Conservation (phyloP, 2,888 invertebrate genomes). For the Dromius quadrimaculatus region DNA sequence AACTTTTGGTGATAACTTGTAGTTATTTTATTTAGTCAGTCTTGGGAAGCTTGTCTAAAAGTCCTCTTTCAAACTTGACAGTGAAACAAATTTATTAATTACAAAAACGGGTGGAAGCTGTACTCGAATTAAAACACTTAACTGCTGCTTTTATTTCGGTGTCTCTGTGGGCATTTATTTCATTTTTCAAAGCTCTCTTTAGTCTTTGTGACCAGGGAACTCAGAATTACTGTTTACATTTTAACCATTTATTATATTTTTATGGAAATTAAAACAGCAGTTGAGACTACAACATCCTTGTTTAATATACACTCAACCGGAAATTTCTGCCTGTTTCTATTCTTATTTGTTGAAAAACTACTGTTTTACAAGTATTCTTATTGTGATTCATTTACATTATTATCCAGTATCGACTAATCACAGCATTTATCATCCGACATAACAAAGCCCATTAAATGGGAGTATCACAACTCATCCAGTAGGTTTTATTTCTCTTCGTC, state of each 20-base stretch:
- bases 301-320: slow-evolving; percentile 23
- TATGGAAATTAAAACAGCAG: slow-evolving; percentile 33
- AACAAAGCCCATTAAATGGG: slow-evolving; percentile 13
- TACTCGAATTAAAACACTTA: background rate
- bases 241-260: slow-evolving; percentile 29
- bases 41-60: no score
- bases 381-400: background rate
- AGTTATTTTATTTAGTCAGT: no score
- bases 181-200: slow-evolving; percentile 23
- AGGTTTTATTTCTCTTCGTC: slow-evolving; percentile 39
- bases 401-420: slow-evolving; percentile 7
- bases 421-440: background rate
- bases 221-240: background rate
- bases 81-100: slow-evolving; percentile 31
- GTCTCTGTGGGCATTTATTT: slow-evolving; percentile 6
- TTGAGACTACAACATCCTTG: slow-evolving; percentile 24
- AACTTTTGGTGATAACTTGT: no score
- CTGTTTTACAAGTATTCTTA: no score
- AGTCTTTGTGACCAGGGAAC: background rate
- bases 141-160: slow-evolving; percentile 7
- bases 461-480: slow-evolving; percentile 22
- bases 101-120: slow-evolving; percentile 5
- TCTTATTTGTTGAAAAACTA: no score
- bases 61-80: slow-evolving; percentile 9
- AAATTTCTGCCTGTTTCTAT: no score